Base-by-base conservation (phyloP, 2,888 invertebrate genomes). In the Meiosimyza decipiens region DNA sequence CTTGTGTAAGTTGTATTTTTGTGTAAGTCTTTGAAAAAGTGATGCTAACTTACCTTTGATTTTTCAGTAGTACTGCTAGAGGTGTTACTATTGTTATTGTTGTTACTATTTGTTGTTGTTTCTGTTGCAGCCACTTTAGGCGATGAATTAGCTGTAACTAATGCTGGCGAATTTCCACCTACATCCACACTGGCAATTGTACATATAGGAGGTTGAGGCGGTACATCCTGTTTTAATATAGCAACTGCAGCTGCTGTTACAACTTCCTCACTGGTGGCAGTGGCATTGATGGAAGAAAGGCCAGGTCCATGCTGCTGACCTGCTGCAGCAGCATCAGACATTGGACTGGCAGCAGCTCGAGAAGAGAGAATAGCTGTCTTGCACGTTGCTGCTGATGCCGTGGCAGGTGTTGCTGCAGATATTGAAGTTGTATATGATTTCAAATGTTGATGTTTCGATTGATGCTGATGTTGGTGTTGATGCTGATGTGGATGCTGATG, bases 311-410 rank as follows among this genome's bases (percentile, higher is more conserved):
- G 70, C 70, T 73, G 69, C 70, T 73, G 69, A 52, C 72, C 74
- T 76, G 62, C 71, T 74, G 73, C 68, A 70, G 73, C 71, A 75
- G 74, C 75, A 77, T 74, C 75, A 76, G 77, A 75, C 78, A 79
- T 77, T 76, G 73, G 73, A 74, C 59, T 75, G 71, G 67, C 67
- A 47, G 22, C 73, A 71, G 62, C 12, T 1, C 13, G 63, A 70
- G 71, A 71, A 33, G 64, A n/a, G 22, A 15, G 50, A 57, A 40
- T 22, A 54, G 49, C 71, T 63, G 68, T 74, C 64, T 72, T 71
- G 64, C 66, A 55, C 65, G 57, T 67, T 73, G 33, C 52, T 69
- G 49, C 6, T 73, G 72, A 54, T 40, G 63, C 66, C 65, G 76
- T 71, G 60, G n/a, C 71, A 71, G 62, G 40, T 71, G 16, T 71